Percentiles rank a stretch among this genome's conserved stretches.
These are phyloP conservation scores for Neodontobutis hainanensis DNA, from an alignment of 2,113 vertebrate species.

Conservation along the genomic window DNA sequence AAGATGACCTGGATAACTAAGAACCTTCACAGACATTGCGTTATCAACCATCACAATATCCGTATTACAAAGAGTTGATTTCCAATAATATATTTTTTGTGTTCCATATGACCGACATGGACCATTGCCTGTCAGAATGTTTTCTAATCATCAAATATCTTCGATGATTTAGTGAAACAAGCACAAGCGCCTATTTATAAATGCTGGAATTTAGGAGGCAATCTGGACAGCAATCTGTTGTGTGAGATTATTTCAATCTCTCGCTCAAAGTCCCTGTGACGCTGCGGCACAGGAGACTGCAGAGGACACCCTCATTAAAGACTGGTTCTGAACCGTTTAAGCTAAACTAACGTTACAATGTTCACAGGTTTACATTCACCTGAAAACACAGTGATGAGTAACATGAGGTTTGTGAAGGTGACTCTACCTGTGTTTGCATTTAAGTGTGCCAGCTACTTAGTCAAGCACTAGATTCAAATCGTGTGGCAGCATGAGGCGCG, in stretches of 20 bases:
- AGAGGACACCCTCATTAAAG: slow-evolving; percentile 23
- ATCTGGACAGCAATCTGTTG: slow-evolving; percentile 76
- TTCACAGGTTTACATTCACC: slow-evolving; percentile 17
- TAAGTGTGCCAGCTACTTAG: slow-evolving; percentile 63
- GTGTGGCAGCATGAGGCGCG: slow-evolving; percentile 33
- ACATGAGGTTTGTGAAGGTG: slow-evolving; percentile 75
- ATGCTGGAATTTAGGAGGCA: slow-evolving; percentile 65
- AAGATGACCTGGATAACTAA: too few species aligned
- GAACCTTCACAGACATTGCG: too few species aligned
- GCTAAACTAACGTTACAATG: slow-evolving; percentile 24
- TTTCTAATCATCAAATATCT: slow-evolving; percentile 34
- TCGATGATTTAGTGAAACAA: slow-evolving; percentile 50
- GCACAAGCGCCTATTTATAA: slow-evolving; percentile 66
- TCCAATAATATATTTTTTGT: neutral
- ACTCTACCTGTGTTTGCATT: slow-evolving; percentile 72
- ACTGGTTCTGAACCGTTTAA: slow-evolving; percentile 8
- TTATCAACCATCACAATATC: too few species aligned
- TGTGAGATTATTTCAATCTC: slow-evolving; percentile 64
- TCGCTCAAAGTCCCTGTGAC: slow-evolving; percentile 42
- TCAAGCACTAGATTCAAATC: slow-evolving; percentile 61
- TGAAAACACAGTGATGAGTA: slow-evolving; percentile 29
- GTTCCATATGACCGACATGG: slow-evolving; percentile 6
- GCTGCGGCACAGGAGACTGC: slow-evolving; percentile 13
- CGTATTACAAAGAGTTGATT: too few species aligned
- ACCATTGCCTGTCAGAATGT: slow-evolving; percentile 10